These are phyloP conservation scores for Microcebus murinus DNA, from an alignment of 2,113 vertebrate genomes.

Conservation along the genomic window DNA sequence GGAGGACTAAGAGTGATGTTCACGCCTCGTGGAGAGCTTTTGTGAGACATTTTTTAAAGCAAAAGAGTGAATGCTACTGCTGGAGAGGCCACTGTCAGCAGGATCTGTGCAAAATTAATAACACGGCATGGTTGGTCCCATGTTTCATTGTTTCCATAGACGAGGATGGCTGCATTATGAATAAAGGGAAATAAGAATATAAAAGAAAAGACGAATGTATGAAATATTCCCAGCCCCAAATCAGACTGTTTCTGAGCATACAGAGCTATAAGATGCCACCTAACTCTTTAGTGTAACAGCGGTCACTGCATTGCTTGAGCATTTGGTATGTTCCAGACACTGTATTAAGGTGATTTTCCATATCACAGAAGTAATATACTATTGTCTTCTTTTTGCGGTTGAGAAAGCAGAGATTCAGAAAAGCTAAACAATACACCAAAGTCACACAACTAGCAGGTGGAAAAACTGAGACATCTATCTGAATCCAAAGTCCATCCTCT, in stretches of 20 bases:
- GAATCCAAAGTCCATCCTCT: neutral
- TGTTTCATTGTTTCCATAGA: neutral
- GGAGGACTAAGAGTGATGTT: neutral
- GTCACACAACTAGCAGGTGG: neutral
- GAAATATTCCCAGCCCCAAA: neutral
- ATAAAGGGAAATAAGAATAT: neutral
- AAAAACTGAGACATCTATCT: neutral
- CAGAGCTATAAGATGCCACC: neutral
- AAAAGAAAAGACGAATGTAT: neutral
- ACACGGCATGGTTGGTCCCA: neutral
- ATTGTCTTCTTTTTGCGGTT: neutral
- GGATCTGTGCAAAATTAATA: constrained; percentile 32
- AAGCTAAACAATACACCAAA: neutral
- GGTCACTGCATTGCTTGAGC: neutral
- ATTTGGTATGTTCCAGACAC: neutral
- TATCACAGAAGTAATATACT: neutral
- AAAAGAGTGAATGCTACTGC: neutral
- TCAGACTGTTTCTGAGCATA: neutral
- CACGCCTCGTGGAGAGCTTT: neutral
- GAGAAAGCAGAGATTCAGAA: constrained; percentile 7
- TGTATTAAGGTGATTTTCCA: neutral
- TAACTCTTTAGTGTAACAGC: neutral
- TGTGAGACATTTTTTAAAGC: constrained; percentile 11
- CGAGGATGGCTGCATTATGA: neutral
- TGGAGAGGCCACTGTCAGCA: neutral